phyloP scores from a whole-genome alignment of 2,888 invertebrate genomes.

The Ditula angustiorana region DNA sequence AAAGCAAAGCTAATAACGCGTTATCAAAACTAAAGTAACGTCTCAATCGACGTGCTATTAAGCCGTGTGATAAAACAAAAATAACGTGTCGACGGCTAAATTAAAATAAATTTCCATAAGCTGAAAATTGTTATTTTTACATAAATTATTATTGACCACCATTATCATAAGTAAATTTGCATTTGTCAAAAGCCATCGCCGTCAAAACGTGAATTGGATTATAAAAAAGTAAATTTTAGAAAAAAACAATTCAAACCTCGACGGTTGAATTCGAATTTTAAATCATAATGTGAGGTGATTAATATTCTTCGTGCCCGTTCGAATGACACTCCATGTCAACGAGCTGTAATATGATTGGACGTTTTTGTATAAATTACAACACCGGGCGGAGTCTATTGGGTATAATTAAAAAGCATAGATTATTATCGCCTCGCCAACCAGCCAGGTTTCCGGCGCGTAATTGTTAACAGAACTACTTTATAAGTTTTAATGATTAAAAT shows the following conservation, averaged over 20 bases:
- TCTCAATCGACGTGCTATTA: too few species aligned
- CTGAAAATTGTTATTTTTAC: neutral
- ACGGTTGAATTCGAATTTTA: conserved; percentile 54
- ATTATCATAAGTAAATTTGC: conserved; percentile 26
- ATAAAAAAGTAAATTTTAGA: conserved; percentile 14
- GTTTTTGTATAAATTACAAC: conserved; percentile 77
- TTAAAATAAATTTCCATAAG: neutral
- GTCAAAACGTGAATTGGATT: conserved; percentile 11
- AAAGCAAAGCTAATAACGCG: too few species aligned
- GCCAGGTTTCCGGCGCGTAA: conserved; percentile 73
- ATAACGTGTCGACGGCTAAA: conserved; percentile 9
- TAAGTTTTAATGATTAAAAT: conserved; percentile 58
- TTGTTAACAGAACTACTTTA: conserved; percentile 64
- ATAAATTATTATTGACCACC: conserved; percentile 6
- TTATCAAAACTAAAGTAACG: too few species aligned
- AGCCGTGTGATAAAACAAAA: conserved; percentile 4
- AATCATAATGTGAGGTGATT: conserved; percentile 69
- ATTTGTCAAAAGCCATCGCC: conserved; percentile 27
- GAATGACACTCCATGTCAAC: conserved; percentile 74
- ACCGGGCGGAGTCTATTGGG: conserved; percentile 71
- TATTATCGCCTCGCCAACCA: conserved; percentile 71
- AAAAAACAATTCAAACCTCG: conserved; percentile 49
- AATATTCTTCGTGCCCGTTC: conserved; percentile 65
- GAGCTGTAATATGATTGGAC: conserved; percentile 80
- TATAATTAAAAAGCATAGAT: conserved; percentile 79